Evolutionary conservation across 1,140 invertebrate species (phyloP), one percentile per base, ranked within the genome.

Genomic region (Eumaeus atala): DNA sequence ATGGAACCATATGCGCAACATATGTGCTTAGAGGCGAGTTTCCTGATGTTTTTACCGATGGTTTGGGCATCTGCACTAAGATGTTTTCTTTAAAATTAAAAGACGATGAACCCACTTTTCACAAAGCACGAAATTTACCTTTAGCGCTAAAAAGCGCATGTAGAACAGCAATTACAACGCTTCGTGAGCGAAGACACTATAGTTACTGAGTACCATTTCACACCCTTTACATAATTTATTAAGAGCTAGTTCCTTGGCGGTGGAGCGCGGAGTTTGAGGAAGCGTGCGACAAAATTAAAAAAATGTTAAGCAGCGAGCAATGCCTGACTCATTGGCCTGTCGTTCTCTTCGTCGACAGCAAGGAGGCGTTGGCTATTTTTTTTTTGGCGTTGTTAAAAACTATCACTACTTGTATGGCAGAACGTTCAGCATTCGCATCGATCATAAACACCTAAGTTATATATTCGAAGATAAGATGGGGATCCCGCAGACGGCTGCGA

Each of bases 291-390:
- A 8, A 67, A 66, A 52, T 11, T 51, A 62, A 8, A 74, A 75
- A 47, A 90, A 77, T 61, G 76, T 90, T 42, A 67, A 74, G 17
- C 54, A 66, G 8, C 59, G 70, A 47, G 59, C 69, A 18, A 51
- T 90, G 6, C 61, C 81, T 9, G 40, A 91, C 21, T 70, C 87
- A 11, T 80, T 81, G 16, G n/a, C n/a, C 90, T 91, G n/a, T 73
- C 74, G 9, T 90, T 67, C 66, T 87, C 77, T 0, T 90, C 88
- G 11, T 65, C 81, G 18, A 80, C 85, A 3, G 92, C 36, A 87
- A 87, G 61, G 90, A 92, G 70, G 88, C 76, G 0, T 66, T 89
- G 9, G 75, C 81, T 4, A 79, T 91, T 18, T 58, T 89, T 38
- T 88, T 76, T 70, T 1, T 38, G 85, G 80, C 11, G 56, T 89